Percentiles rank a stretch among this genome's conserved stretches.
phyloP scores from a whole-genome alignment of 2,113 vertebrate species.

The Terrapene triunguis region DNA sequence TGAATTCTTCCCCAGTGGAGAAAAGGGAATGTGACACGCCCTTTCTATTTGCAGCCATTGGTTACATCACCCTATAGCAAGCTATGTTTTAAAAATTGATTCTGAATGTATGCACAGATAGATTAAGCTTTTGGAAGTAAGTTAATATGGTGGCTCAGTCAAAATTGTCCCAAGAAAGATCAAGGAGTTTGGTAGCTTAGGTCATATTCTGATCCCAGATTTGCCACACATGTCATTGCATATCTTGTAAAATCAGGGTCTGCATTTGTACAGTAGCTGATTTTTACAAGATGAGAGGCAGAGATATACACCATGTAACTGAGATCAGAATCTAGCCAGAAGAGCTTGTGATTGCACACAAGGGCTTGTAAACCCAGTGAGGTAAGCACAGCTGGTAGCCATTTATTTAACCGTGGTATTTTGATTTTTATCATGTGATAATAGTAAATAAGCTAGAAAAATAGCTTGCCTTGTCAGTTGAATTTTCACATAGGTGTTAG shows the following conservation, averaged over 20 bases:
- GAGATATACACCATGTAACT: not conserved
- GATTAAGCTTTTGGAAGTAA: not conserved
- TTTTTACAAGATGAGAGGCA: not conserved
- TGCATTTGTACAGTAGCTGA: not conserved
- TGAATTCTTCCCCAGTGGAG: not conserved
- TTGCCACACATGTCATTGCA: not conserved
- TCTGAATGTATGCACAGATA: not conserved
- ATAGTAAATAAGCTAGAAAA: not conserved
- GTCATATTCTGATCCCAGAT: not conserved
- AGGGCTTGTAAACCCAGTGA: slow-evolving; percentile 32
- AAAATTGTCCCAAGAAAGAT: not conserved
- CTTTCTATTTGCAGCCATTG: not conserved
- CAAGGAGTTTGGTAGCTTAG: not conserved
- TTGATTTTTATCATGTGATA: not conserved
- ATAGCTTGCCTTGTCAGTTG: not conserved
- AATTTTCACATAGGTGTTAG: not conserved
- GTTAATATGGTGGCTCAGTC: not conserved
- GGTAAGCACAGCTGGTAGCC: not conserved
- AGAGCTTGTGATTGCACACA: not conserved
- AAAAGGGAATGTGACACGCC: accelerated
- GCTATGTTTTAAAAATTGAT: not conserved
- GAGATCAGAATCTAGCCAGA: not conserved
- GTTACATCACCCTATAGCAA: not conserved
- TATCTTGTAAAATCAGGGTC: not conserved
- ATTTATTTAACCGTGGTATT: not conserved